These are phyloP conservation scores for Protophormia terraenovae DNA, from an alignment of 2,888 invertebrate genomes.

Conservation along the genomic window DNA sequence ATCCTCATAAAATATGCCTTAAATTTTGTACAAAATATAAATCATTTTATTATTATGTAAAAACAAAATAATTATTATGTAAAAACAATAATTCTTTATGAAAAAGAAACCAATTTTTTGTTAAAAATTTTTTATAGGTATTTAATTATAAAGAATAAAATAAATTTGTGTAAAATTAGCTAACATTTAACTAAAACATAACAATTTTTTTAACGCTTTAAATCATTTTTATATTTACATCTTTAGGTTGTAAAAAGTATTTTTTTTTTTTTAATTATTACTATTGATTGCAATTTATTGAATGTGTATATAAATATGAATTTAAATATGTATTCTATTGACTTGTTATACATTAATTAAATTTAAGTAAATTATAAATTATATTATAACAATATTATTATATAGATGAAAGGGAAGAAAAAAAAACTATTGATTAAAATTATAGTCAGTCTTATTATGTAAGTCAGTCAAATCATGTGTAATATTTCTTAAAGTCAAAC, in stretches of 20 bases:
- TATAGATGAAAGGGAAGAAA: not conserved
- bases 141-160: not conserved
- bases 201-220: conserved; percentile 25
- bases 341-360: conserved; percentile 39
- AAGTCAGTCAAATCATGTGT: conserved; percentile 31
- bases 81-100: no score
- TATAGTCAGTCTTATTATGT: no score
- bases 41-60: not conserved
- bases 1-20: conserved; percentile 54
- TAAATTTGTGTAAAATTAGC: not conserved
- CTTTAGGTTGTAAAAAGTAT: conserved; percentile 40
- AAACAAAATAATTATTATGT: not conserved
- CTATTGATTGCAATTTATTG: not conserved
- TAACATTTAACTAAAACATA: not conserved
- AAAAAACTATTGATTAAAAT: not conserved
- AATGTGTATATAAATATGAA: not conserved
- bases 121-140: not conserved
- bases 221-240: not conserved
- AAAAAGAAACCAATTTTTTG: not conserved
- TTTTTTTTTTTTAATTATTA: not conserved
- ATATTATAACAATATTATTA: not conserved
- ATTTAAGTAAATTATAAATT: not conserved
- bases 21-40: conserved; percentile 61
- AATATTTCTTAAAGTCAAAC: conserved; percentile 38
- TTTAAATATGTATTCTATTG: conserved; percentile 44